A percentile compares a stretch with the other conserved stretches of the same genome.
phyloP scores from a whole-genome alignment of 2,888 invertebrate species.

The Drosophila robusta region DNA sequence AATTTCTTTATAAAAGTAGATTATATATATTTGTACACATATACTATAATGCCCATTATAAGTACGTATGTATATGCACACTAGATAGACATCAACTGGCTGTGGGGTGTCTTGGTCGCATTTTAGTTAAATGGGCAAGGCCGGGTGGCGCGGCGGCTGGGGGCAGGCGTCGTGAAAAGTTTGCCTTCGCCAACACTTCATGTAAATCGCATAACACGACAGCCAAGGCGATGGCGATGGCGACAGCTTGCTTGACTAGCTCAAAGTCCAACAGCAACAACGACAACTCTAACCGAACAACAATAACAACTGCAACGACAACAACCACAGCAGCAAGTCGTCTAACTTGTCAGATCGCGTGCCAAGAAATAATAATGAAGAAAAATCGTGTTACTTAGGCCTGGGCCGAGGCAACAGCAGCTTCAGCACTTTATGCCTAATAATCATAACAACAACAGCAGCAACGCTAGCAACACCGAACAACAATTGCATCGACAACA shows the following conservation, averaged over 20 bases:
- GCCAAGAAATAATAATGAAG: slow-evolving; percentile 80
- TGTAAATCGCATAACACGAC: slow-evolving; percentile 72
- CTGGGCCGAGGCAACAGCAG: slow-evolving; percentile 40
- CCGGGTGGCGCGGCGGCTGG: neutral
- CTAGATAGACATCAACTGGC: slow-evolving; percentile 28
- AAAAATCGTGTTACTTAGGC: slow-evolving; percentile 78
- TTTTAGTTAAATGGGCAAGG: slow-evolving; percentile 18
- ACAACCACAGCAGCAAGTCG: slow-evolving; percentile 45
- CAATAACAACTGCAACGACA: slow-evolving; percentile 23
- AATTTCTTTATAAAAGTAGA: slow-evolving; percentile 60
- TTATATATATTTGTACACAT: slow-evolving; percentile 8
- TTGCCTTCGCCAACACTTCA: slow-evolving; percentile 58
- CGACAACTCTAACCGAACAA: slow-evolving; percentile 28
- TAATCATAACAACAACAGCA: slow-evolving; percentile 53
- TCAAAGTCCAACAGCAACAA: slow-evolving; percentile 62
- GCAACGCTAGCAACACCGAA: slow-evolving; percentile 1
- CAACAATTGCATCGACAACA: slow-evolving; percentile 26
- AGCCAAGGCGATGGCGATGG: slow-evolving; percentile 55
- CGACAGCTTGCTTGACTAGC: slow-evolving; percentile 77
- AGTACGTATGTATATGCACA: neutral
- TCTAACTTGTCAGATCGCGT: slow-evolving; percentile 77
- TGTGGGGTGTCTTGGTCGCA: slow-evolving; percentile 10
- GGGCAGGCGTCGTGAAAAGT: slow-evolving; percentile 31
- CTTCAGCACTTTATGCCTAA: slow-evolving; percentile 65
- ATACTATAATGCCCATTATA: neutral